Evolutionary conservation across 1,140 invertebrate species (phyloP), one percentile per base, ranked within the genome.

Genomic region (Pachypeltis micranthus): DNA sequence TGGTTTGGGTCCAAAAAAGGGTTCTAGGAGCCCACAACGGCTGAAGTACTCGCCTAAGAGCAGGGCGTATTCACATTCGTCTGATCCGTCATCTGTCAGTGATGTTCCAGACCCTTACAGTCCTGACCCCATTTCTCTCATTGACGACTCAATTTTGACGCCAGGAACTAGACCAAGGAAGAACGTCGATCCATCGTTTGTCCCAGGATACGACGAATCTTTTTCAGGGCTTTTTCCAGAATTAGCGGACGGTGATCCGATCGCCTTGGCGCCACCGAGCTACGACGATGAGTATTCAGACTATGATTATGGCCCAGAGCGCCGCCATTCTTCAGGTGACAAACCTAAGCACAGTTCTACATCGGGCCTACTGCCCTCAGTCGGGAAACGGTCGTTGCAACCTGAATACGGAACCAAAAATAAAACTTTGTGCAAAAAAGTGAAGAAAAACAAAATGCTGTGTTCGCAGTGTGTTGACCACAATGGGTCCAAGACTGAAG

Each of bases 401-500:
- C 57, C n/a, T 23, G 10, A 54, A n/a, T 23, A 56, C 3, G 26
- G 26, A 56, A 56, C 25, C 24, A 26, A 12, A 59, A 59, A 34
- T 59, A n/a, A 29, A n/a, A 28, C n/a, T 29, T 19, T 10, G n/a
- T 31, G 57, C 24, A 29, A 59, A 59, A 86, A 85, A 70, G 75
- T 82, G 0, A 76, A 81, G 61, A 83, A 83, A 67, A 81, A 85
- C 65, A 81, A 82, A 27, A 86, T 87, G 84, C 87, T 85, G 2
- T 88, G 86, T 71, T 87, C 82, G 71, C 77, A 82, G 62, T 88
- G 86, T 69, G 69, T 79, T 0, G 83, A 86, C 64, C 79, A 83
- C 34, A 78, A 78, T 44, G 84, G 83, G 1, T 73, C 83, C 23
- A 80, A 82, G 70, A 80, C 86, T 67, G 85, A 88, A 72, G 85